Evolutionary conservation across 2,888 invertebrate species (phyloP).

Genomic region (Listrodromus nycthemerus): DNA sequence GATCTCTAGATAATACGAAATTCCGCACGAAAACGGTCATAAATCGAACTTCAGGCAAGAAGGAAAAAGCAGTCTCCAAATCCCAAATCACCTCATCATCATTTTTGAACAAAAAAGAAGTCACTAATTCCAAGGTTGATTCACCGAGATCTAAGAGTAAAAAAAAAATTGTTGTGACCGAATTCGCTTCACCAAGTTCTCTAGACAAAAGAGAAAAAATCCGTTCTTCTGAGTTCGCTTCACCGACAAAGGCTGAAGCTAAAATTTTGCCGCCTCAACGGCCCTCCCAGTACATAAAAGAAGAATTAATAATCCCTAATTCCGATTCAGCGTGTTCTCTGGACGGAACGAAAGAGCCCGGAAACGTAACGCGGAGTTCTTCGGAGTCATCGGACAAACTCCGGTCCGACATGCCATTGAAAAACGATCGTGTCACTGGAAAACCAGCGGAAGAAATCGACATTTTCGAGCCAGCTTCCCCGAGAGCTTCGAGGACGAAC

Average conservation of each 20-base stretch:
- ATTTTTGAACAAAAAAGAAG: slow-evolving; percentile 3
- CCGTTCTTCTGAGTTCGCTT: neutral
- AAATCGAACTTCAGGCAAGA: neutral
- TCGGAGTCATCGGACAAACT: neutral
- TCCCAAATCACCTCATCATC: neutral
- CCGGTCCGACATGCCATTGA: neutral
- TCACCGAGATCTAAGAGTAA: neutral
- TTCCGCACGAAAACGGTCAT: neutral
- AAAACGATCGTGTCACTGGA: too few species aligned
- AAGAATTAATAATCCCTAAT: neutral
- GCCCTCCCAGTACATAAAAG: neutral
- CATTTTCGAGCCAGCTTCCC: neutral
- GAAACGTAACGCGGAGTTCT: neutral
- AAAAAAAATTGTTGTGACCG: neutral
- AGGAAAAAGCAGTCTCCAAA: neutral
- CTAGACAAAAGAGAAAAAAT: neutral
- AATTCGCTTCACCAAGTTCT: neutral
- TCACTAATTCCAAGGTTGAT: neutral
- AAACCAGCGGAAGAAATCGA: too few species aligned
- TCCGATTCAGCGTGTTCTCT: neutral
- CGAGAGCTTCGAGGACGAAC: neutral
- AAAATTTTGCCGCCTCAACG: neutral
- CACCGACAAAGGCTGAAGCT: neutral
- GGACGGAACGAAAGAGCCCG: neutral
- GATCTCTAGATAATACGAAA: neutral